phyloP scores from a whole-genome alignment of 2,113 vertebrate species.

The Sturnira hondurensis region DNA sequence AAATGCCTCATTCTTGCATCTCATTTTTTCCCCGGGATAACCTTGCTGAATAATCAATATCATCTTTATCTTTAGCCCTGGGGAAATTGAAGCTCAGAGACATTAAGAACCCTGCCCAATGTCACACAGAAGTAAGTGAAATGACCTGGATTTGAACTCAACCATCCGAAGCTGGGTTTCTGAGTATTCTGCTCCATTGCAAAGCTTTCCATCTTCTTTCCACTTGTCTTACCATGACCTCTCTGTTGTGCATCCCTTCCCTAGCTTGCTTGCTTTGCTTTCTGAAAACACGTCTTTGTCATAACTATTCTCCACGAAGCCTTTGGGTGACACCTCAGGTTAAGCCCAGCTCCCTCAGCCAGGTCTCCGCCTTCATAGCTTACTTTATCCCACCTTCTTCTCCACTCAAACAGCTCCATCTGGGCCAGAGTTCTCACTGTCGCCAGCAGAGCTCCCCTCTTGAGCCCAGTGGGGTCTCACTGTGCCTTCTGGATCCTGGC shows the following conservation, averaged over 20 bases:
- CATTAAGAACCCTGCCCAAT: not conserved
- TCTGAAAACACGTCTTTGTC: not conserved
- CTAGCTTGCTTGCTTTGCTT: not conserved
- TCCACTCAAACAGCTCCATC: not conserved
- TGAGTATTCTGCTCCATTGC: not conserved
- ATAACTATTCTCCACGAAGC: not conserved
- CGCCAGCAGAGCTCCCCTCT: not conserved
- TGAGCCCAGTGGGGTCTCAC: not conserved
- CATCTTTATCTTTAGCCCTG: not conserved
- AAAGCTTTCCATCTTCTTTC: not conserved
- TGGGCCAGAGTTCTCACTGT: not conserved
- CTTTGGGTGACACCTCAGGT: not conserved
- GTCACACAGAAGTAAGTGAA: not conserved
- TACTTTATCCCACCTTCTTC: not conserved
- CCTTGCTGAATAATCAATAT: not conserved
- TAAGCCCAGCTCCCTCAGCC: not conserved
- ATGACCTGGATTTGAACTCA: not conserved
- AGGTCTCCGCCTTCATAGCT: not conserved
- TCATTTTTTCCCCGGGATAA: not conserved
- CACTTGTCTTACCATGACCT: not conserved
- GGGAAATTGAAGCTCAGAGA: not conserved
- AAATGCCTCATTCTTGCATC: not conserved
- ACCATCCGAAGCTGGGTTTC: not conserved
- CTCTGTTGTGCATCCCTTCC: too few relatives aligned
- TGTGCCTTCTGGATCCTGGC: not conserved